Evolutionary conservation across 2,797 vertebrate genomes (phyloP).

Genomic region (Odontamblyopus lacepedii): DNA sequence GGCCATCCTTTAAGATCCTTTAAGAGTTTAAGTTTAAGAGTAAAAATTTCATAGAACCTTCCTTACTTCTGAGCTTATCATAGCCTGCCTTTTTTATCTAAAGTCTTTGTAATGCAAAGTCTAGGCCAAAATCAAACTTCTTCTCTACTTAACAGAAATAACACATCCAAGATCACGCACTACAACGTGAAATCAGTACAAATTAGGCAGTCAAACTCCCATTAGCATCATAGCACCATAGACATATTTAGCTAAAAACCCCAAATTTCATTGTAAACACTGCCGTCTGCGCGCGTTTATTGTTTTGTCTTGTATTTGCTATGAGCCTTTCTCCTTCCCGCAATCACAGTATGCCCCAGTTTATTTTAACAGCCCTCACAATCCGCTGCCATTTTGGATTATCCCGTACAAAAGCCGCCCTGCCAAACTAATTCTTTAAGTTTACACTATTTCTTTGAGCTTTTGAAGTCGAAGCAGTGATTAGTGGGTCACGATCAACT

Average conservation of each 20-base stretch:
- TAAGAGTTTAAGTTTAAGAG: no score
- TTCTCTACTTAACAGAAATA: not conserved
- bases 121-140: not conserved
- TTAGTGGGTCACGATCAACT: not conserved
- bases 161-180: not conserved
- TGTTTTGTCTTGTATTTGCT: conserved; percentile 7
- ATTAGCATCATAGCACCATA: not conserved
- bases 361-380: conserved; percentile 4
- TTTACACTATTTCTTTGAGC: not conserved
- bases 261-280: conserved; percentile 6
- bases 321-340: not conserved
- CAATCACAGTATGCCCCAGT: not conserved
- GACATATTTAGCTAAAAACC: conserved; percentile 1
- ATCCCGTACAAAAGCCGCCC: not conserved
- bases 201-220: not conserved
- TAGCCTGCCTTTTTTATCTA: no score
- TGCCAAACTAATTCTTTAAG: not conserved
- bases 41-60: no score
- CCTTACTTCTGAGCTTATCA: no score
- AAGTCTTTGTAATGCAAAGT: no score
- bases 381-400: conserved; percentile 11
- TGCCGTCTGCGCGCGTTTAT: not conserved
- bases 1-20: no score
- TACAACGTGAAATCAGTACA: not conserved
- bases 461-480: conserved; percentile 1